Percentiles rank a stretch among this genome's conserved stretches.
Evolutionary conservation across 1,140 invertebrate species (phyloP).

Genomic region (Steinernema khuongi): DNA sequence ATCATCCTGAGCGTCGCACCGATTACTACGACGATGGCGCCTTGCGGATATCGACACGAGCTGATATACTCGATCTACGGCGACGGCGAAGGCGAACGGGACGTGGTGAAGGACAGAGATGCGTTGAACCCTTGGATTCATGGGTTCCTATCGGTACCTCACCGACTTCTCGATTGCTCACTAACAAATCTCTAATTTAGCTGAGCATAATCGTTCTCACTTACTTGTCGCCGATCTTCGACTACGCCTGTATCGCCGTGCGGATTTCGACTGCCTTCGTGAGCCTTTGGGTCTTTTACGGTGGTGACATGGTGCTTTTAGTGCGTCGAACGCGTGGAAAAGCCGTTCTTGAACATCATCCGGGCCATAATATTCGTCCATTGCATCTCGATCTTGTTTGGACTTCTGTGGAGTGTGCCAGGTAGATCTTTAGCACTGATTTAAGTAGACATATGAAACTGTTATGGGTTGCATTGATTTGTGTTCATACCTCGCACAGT

Average conservation of each 20-base stretch:
- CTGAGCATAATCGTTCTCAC: neutral
- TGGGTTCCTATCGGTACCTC: neutral
- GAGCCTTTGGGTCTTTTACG: neutral
- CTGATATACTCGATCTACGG: too few species aligned
- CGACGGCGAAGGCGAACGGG: too few species aligned
- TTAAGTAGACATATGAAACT: too few species aligned
- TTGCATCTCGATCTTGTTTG: neutral
- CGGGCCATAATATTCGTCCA: neutral
- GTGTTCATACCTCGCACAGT: too few species aligned
- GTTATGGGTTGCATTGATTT: too few species aligned
- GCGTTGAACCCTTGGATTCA: too few species aligned
- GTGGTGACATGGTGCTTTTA: neutral
- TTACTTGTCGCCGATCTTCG: neutral
- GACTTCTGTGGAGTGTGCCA: neutral
- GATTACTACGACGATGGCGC: neutral
- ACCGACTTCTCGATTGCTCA: neutral
- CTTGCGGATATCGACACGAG: too few species aligned
- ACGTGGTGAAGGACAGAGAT: too few species aligned
- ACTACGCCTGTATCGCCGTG: neutral
- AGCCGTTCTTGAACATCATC: neutral
- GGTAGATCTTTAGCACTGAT: too few species aligned
- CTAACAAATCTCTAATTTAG: neutral
- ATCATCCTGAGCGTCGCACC: neutral
- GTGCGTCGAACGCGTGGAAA: neutral
- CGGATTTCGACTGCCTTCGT: neutral